A percentile compares a stretch with the other conserved stretches of the same genome.
Conservation (phyloP, 2,797 vertebrate species). For the Buceros bicornis region DNA sequence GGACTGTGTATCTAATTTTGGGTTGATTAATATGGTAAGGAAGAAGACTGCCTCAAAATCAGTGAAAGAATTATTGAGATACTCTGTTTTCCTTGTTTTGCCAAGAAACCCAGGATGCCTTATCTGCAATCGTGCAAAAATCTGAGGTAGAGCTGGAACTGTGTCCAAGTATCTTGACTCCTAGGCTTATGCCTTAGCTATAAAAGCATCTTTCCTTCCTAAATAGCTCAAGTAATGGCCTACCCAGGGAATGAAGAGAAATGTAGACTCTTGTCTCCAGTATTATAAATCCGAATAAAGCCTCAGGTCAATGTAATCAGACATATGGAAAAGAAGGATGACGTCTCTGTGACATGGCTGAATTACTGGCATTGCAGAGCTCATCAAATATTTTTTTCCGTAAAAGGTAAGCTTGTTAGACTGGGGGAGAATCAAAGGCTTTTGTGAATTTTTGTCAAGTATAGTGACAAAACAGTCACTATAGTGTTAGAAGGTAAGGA, state of each 20-base stretch:
- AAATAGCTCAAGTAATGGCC: conserved; percentile 1
- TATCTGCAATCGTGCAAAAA: background rate
- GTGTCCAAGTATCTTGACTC: background rate
- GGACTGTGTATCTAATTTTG: background rate
- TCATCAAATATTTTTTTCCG: background rate
- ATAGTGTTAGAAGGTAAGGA: background rate
- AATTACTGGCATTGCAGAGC: conserved; percentile 2
- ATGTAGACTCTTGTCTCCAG: background rate
- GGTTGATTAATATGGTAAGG: background rate
- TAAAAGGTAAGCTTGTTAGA: background rate
- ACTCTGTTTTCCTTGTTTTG: background rate
- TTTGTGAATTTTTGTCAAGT: background rate
- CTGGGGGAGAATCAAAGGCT: background rate
- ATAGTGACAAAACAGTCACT: background rate
- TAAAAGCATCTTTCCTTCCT: conserved; percentile 17
- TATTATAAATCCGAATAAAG: conserved; percentile 10
- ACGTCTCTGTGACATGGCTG: background rate
- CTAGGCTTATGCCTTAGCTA: background rate
- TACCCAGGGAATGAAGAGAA: background rate
- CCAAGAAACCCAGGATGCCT: background rate
- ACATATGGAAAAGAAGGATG: background rate
- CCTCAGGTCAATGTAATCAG: conserved; percentile 17
- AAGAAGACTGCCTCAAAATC: background rate
- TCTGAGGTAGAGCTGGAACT: conserved; percentile 5
- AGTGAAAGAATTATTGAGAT: background rate